These are phyloP conservation scores for Dipus sagitta DNA, from an alignment of 2,797 vertebrate genomes.

Conservation along the genomic window DNA sequence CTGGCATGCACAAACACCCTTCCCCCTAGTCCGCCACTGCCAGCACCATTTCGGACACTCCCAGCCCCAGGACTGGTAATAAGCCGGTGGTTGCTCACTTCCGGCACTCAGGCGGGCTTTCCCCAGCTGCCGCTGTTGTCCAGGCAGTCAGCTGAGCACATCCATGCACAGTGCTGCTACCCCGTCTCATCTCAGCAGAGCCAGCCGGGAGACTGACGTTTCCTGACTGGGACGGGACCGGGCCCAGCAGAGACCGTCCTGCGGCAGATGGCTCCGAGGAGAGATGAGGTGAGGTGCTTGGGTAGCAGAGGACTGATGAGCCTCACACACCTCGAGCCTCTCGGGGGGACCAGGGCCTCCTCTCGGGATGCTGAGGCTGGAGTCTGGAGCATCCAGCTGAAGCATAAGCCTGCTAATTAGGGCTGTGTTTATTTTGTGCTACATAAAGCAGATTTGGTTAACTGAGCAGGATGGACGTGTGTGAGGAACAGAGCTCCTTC, in stretches of 20 bases:
- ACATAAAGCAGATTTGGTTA: constrained; percentile 63
- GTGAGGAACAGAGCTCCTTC: background rate
- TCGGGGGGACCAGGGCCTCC: background rate
- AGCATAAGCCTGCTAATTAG: constrained; percentile 48
- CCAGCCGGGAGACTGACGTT: background rate
- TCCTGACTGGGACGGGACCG: background rate
- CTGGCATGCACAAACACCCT: background rate
- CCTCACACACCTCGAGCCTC: background rate
- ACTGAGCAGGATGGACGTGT: background rate
- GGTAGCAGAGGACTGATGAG: background rate
- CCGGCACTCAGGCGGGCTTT: background rate
- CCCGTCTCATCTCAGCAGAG: background rate
- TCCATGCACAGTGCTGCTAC: fast-evolving
- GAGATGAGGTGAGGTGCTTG: background rate
- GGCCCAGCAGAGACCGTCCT: background rate
- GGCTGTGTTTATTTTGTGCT: constrained; percentile 61
- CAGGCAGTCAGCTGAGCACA: background rate
- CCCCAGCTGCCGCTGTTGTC: too few species aligned
- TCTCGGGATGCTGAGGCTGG: background rate
- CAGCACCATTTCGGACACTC: background rate
- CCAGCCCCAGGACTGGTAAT: too few species aligned
- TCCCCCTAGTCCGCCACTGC: background rate
- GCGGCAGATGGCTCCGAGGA: background rate
- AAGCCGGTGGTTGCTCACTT: background rate
- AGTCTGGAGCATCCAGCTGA: constrained; percentile 51